Base-by-base conservation (phyloP, 2,797 vertebrate genomes). In the Eleutherodactylus coqui region DNA sequence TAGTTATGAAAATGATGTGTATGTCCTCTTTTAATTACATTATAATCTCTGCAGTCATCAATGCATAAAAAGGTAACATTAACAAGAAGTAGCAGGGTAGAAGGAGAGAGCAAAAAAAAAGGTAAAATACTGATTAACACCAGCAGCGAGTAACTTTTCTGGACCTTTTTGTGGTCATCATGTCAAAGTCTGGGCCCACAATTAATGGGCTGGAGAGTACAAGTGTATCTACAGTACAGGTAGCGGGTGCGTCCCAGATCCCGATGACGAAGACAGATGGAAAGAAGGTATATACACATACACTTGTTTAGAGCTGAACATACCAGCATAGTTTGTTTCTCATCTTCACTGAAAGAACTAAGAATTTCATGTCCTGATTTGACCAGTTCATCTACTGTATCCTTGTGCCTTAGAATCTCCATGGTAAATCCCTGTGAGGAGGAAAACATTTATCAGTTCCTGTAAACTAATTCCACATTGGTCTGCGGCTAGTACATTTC, bases 361-460 rank as follows among this genome's bases (percentile, higher is more conserved):
- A 97, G 95, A 89, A 99, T 94, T 90, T 94, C 93, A 87, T 97
- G 95, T 67, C 95, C 96, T 73, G 96, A 96, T 90, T 96, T 96
- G 80, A 97, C 94, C 83, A 99, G 96, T 86, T 96, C 95, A 93
- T 99, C 98, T 90, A 99, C 95, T 73, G 93, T 89, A 89, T 99
- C 98, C 91, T 98, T 99, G 93, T 99, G 98, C 88, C 96, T 96
- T 95, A 99, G 95, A 89, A 99, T 96, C 91, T 99, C 96, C 96
- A 99, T 97, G 86, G 97, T 97, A 91, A 99, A 98, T 89, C 93
- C 94, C 98, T 99, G 92, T 41, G 88, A 90, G 92, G 79, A 91
- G 27, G 88, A 84, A 43, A 88, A 90, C 32, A 19, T 43, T 51
- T 51, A 70, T 87, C 14, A 83, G 38, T 70, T 62, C 58, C 38